These are phyloP conservation scores for Melanostigma gelatinosum DNA, from an alignment of 2,113 vertebrate genomes.

Conservation along the genomic window DNA sequence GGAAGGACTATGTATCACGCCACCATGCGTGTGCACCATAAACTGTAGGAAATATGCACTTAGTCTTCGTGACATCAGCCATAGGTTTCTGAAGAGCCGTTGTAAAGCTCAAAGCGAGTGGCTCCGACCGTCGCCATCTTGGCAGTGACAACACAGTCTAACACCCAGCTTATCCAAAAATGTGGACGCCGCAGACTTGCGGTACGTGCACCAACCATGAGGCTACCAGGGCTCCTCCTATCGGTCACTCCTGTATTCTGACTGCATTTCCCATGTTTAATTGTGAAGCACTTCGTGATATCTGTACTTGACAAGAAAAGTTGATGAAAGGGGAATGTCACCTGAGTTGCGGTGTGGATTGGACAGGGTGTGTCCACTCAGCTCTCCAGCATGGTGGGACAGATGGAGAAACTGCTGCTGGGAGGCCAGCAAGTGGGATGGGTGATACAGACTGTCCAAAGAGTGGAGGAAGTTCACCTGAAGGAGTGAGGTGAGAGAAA, in stretches of 20 bases:
- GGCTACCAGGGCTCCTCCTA: not conserved
- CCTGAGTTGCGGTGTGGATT: slow-evolving; percentile 92
- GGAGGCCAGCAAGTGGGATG: slow-evolving; percentile 92
- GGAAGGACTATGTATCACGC: not conserved
- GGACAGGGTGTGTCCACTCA: slow-evolving; percentile 93
- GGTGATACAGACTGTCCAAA: slow-evolving; percentile 89
- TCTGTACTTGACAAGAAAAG: not conserved
- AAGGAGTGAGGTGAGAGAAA: slow-evolving; percentile 5
- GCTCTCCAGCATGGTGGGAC: slow-evolving; percentile 89
- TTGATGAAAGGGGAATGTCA: slow-evolving; percentile 56
- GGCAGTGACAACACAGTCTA: too few species aligned
- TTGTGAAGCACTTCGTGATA: not conserved
- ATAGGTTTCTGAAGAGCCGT: too few species aligned
- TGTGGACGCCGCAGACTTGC: not conserved
- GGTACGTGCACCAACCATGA: not conserved
- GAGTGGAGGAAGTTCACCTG: slow-evolving; percentile 96
- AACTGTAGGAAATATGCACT: not conserved
- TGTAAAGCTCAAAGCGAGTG: too few species aligned
- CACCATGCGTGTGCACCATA: not conserved
- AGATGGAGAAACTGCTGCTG: slow-evolving; percentile 96
- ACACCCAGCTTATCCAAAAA: not conserved
- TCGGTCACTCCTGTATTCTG: not conserved
- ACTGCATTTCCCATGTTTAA: not conserved
- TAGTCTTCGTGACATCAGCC: too few species aligned
- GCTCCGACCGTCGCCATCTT: too few species aligned